These are phyloP conservation scores for Acleris laterana DNA, from an alignment of 2,888 invertebrate species.

Conservation along the genomic window DNA sequence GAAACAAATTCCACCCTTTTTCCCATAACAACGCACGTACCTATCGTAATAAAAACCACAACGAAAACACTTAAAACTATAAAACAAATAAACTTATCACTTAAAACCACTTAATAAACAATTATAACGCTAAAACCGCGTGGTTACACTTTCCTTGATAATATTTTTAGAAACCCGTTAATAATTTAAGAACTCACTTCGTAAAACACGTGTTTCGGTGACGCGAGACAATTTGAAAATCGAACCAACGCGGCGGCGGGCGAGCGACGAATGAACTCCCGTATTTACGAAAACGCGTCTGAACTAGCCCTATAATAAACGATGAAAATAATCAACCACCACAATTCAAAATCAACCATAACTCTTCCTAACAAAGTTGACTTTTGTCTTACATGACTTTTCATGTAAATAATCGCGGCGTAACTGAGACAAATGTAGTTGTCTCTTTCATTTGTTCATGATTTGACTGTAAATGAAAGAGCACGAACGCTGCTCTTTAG, in stretches of 20 bases:
- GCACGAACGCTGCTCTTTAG: constrained; percentile 47
- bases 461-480: constrained; percentile 47
- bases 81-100: constrained; percentile 24
- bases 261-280: constrained; percentile 58
- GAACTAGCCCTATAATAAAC: constrained; percentile 58
- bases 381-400: constrained; percentile 38
- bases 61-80: constrained; percentile 11
- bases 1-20: neutral
- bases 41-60: constrained; percentile 8
- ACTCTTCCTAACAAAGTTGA: constrained; percentile 42
- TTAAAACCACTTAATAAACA: constrained; percentile 17
- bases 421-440: constrained; percentile 53
- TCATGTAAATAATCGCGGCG: constrained; percentile 57
- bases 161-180: constrained; percentile 41
- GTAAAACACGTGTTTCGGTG: constrained; percentile 48
- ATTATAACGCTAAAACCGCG: constrained; percentile 15
- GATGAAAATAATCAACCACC: constrained; percentile 60
- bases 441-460: constrained; percentile 55
- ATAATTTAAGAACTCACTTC: constrained; percentile 49
- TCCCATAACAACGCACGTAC: constrained; percentile 35
- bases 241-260: constrained; percentile 50
- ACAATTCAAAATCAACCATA: constrained; percentile 54
- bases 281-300: constrained; percentile 51
- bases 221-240: constrained; percentile 40
- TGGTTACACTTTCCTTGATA: constrained; percentile 30